These are phyloP conservation scores for Periparus ater DNA, from an alignment of 2,797 vertebrate species.

Conservation along the genomic window DNA sequence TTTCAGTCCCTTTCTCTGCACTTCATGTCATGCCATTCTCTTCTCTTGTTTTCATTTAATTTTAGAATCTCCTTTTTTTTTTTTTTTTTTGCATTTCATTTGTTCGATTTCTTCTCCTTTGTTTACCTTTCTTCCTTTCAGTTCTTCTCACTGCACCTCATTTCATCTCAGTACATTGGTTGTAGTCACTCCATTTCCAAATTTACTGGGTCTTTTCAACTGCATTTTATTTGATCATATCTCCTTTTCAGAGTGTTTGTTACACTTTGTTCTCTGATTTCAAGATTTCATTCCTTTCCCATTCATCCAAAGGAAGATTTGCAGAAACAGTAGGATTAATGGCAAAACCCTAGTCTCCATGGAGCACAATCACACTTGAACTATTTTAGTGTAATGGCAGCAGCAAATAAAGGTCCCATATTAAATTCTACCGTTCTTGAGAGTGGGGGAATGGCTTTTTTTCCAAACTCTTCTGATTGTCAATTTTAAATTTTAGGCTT, in stretches of 20 bases:
- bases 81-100: not conserved
- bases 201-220: not conserved
- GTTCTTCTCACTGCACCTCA: not conserved
- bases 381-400: not conserved
- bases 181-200: not conserved
- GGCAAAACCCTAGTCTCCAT: not conserved
- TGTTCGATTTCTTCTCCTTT: not conserved
- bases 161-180: not conserved
- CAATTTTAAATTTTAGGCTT: not conserved
- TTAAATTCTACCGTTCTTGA: not conserved
- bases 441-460: not conserved
- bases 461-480: not conserved
- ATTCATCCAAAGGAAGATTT: not conserved
- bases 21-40: not conserved
- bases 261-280: not conserved
- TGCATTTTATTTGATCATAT: not conserved
- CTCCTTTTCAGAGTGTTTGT: not conserved
- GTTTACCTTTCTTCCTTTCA: not conserved
- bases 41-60: not conserved
- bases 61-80: not conserved
- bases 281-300: not conserved
- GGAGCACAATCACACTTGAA: not conserved
- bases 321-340: not conserved
- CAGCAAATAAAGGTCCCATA: not conserved
- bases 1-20: not conserved